phyloP scores from a whole-genome alignment of 2,113 vertebrate species.

The Prunella himalayana region DNA sequence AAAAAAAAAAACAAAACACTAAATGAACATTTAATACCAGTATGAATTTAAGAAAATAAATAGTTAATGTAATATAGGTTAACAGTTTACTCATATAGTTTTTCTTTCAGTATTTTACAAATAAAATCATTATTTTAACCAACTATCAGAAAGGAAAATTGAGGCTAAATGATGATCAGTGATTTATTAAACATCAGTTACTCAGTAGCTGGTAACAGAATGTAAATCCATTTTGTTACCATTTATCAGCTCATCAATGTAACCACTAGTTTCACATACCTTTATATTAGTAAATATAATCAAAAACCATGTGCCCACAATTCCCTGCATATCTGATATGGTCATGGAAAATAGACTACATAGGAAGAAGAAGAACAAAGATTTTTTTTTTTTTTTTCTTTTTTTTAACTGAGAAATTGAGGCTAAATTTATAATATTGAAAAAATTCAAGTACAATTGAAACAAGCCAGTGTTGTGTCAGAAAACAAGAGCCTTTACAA shows the following conservation, averaged over 20 bases:
- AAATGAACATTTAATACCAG: neutral
- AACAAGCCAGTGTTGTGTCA: neutral
- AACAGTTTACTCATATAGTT: neutral
- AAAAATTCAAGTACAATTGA: neutral
- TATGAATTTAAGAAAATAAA: neutral
- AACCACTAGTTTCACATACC: neutral
- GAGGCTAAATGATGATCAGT: neutral
- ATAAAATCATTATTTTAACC: neutral
- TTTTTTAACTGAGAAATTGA: neutral
- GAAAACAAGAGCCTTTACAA: neutral
- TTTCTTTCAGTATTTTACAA: neutral
- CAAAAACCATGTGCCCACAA: neutral
- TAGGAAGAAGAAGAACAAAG: neutral
- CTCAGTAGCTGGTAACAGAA: neutral
- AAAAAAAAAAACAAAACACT: too few species aligned
- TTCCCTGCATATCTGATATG: neutral
- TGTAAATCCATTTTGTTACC: neutral
- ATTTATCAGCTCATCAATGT: neutral
- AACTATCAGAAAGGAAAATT: neutral
- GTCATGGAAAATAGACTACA: neutral
- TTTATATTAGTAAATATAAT: neutral
- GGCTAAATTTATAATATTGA: neutral
- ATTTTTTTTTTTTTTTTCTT: too few species aligned
- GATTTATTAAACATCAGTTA: neutral
- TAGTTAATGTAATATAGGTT: neutral